Conservation (phyloP, 2,797 vertebrate species). For the Crossoptilon crossoptilon region DNA sequence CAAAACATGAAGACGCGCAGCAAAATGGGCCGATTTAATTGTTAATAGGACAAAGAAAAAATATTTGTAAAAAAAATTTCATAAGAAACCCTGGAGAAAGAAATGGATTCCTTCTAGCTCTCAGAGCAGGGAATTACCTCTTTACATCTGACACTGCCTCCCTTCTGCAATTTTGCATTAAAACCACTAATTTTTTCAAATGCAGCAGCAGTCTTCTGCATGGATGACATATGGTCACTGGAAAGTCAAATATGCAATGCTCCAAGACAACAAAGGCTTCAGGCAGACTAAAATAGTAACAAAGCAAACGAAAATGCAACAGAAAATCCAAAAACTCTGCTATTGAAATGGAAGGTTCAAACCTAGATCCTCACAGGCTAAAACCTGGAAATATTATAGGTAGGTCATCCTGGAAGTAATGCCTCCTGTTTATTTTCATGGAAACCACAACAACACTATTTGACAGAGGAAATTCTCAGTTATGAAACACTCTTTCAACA, state of each 20-base stretch:
- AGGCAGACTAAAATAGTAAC: neutral
- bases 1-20: neutral
- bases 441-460: neutral
- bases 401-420: neutral
- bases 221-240: neutral
- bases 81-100: neutral
- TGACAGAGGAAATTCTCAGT: neutral
- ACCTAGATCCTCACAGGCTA: fast-evolving
- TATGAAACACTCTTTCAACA: neutral
- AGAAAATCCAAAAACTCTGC: neutral
- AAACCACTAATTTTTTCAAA: neutral
- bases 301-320: neutral
- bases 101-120: neutral
- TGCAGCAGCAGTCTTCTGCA: neutral
- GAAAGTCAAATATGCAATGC: neutral
- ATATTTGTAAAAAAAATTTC: neutral
- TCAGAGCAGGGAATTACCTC: neutral
- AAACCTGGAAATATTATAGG: neutral
- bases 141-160: neutral
- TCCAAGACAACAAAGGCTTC: neutral
- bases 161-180: neutral
- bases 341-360: neutral
- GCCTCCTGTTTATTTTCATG: neutral
- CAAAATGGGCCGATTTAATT: neutral
- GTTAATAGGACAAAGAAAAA: neutral